These are phyloP conservation scores for Poicephalus meyeri DNA, from an alignment of 2,113 vertebrate species.

Conservation along the genomic window DNA sequence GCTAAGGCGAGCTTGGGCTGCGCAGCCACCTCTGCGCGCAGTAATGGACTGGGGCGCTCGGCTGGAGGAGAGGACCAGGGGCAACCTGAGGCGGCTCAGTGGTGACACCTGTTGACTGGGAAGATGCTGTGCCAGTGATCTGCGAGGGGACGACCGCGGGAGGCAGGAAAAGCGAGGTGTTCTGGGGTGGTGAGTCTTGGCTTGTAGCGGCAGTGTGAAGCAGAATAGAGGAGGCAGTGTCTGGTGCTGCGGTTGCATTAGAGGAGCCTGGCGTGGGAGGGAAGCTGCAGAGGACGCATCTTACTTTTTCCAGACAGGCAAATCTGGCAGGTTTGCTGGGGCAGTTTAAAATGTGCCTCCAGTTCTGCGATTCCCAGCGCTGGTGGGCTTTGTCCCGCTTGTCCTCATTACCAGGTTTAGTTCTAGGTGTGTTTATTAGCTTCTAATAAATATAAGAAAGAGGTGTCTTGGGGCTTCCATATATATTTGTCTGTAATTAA, in stretches of 20 bases:
- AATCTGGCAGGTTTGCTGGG: neutral
- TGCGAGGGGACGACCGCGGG: neutral
- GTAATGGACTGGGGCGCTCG: neutral
- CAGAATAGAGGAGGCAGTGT: neutral
- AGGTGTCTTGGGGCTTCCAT: neutral
- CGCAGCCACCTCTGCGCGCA: fast-evolving
- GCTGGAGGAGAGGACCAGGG: neutral
- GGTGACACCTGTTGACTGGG: neutral
- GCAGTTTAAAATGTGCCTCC: neutral
- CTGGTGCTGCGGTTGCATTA: neutral
- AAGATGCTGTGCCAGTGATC: neutral
- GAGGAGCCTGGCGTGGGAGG: neutral
- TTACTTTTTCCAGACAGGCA: neutral
- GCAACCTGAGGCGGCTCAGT: neutral
- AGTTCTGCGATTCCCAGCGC: neutral
- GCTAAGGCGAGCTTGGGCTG: neutral
- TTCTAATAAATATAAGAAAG: neutral
- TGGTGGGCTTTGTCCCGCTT: neutral
- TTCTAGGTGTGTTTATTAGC: neutral
- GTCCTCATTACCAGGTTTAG: neutral
- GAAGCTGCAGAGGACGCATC: neutral
- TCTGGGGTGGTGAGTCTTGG: neutral
- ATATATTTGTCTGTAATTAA: conserved; percentile 35
- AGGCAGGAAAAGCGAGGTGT: neutral
- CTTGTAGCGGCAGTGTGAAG: fast-evolving